Base-by-base conservation (phyloP, 1,140 invertebrate genomes). In the Asbolus verrucosus region DNA sequence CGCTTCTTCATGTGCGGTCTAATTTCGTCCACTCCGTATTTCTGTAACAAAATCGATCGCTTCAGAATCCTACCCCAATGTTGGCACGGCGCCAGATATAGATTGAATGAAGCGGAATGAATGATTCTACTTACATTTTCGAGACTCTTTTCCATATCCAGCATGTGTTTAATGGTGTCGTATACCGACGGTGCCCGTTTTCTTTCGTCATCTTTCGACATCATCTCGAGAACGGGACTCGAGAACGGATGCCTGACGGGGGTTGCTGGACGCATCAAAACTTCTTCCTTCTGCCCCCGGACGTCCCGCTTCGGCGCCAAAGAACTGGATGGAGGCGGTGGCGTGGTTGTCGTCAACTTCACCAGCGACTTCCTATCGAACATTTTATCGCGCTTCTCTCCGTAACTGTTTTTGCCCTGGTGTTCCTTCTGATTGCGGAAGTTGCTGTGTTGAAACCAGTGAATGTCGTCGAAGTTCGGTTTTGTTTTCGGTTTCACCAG, bases 211-310 rank as follows among this genome's bases (percentile, higher is more conserved):
- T 81, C 79, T 15, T 73, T 74, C 14, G 73, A 72, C 61, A 85
- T 71, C 73, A 84, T 78, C 41, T 84, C 77, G 24, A 84, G 73
- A 5, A 85, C 80, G 3, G 82, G 82, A 31, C 80, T 77, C 60
- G 84, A 82, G 74, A 85, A 85, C 14, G 82, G 80, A 50, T 83
- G 78, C 46, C 81, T 78, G 9, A 82, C 77, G 69, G 84, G 77
- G 9, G 80, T 82, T 3, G 87, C 84, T 3, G 87, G 87, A 77
- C 87, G 78, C 36, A 86, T 82, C 73, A 88, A 77, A 1, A 87
- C 84, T 6, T 87, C 83, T 79, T 89, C 88, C 71, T 88, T 87
- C 72, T 89, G 85, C 9, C 87, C 88, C 36, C 81, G 68, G 1
- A 24, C 31, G 6, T 75, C 72, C 46, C 71, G 71, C 38, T 72